These are phyloP conservation scores for Lamellibrachia satsuma DNA, from an alignment of 2,888 invertebrate genomes.

Conservation along the genomic window DNA sequence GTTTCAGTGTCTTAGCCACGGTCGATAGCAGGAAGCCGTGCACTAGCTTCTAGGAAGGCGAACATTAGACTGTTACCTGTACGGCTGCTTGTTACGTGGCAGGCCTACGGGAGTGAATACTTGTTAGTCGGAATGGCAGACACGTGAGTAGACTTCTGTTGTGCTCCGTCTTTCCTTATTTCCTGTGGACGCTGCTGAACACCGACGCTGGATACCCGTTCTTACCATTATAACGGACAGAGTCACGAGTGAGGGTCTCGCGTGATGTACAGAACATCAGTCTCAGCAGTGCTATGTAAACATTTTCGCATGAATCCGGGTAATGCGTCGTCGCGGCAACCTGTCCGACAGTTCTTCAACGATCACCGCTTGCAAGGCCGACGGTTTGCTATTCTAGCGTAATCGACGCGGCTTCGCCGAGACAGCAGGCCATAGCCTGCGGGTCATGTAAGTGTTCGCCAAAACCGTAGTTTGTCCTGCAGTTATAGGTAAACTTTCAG, in stretches of 20 bases:
- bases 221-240: background rate
- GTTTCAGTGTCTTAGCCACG: background rate
- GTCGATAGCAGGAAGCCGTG: background rate
- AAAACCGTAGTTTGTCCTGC: background rate
- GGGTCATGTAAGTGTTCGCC: background rate
- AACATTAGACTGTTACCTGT: background rate
- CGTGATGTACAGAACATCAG: background rate
- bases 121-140: background rate
- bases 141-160: background rate
- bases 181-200: background rate
- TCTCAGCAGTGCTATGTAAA: background rate
- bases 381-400: background rate
- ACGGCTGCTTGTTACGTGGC: background rate
- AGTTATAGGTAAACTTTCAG: background rate
- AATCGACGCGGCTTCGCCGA: background rate
- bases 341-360: background rate
- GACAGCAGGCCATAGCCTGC: background rate
- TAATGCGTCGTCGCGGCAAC: conserved; percentile 4
- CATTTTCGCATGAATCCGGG: background rate
- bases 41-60: background rate
- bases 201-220: background rate
- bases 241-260: background rate
- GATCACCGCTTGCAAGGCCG: background rate
- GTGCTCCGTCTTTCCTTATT: background rate
- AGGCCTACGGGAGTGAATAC: background rate